Evolutionary conservation across 2,797 vertebrate genomes (phyloP), one percentile per base, ranked within the genome.

Genomic region (Eidolon dupreanum): DNA sequence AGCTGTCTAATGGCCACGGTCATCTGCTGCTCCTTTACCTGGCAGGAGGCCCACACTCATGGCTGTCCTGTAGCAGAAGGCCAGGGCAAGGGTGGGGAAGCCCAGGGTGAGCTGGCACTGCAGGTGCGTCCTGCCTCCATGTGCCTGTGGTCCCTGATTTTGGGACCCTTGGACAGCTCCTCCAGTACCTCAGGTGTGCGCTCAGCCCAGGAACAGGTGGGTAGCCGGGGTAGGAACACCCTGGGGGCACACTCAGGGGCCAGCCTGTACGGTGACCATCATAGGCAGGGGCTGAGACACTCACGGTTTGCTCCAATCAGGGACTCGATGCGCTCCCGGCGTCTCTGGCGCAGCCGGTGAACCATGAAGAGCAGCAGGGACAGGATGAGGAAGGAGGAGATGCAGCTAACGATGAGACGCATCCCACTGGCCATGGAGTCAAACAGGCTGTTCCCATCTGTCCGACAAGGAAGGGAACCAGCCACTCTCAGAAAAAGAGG

Each of bases 331-430:
- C 99, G 99, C 94, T 99, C 99, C 0, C 99, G 98, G 77, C 99
- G 98, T 61, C 99, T 98, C 98, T 99, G 99, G 10, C 99, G 99
- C 38, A 99, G 99, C 38, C 99, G 98, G 96, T 99, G 99, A 74
- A 99, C 99, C 99, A 99, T 99, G 98, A 99, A 99, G 79, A 99
- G 99, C 97, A 99, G 99, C 98, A 99, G 98, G 0, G 99, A 99
- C 90, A 99, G 99, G 98, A 99, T 99, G 98, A 99, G 99, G 98
- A 99, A 99, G 98, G 99, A 99, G 0, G 99, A 99, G 97, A 99
- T 99, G 96, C 99, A 99, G 98, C 99, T 99, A 96, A 99, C 99
- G 0, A 99, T 99, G 94, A 99, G 99, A 9, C 99, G 99, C 99
- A 99, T 99, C 36, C 99, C 99, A 5, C 99, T 99, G 8, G 99